Conservation (phyloP, 2,113 vertebrate species). For the Callorhinus ursinus region DNA sequence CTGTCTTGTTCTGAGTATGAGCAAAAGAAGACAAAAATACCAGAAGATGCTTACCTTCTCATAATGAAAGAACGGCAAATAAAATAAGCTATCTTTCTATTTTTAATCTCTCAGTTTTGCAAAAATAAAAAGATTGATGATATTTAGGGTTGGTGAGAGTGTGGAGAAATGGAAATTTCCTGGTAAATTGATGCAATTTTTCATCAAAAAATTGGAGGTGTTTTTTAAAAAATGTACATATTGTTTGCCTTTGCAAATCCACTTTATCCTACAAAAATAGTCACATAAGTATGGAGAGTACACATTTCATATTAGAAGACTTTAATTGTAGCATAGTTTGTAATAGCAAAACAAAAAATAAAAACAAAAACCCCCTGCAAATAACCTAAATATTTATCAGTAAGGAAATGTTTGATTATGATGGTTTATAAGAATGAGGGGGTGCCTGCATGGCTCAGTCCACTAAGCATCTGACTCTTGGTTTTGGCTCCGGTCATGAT, state of each 20-base stretch:
- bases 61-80: background rate
- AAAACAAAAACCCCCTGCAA: background rate
- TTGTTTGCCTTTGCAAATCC: background rate
- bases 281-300: background rate
- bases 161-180: conserved; percentile 15
- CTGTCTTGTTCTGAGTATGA: background rate
- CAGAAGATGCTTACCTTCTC: background rate
- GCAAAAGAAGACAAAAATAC: background rate
- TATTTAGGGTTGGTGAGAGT: background rate
- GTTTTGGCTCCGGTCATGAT: background rate
- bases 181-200: background rate
- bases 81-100: background rate
- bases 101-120: background rate
- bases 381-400: background rate
- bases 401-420: background rate
- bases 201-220: background rate
- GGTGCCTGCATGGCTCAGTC: background rate
- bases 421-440: background rate
- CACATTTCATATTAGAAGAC: background rate
- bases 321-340: background rate
- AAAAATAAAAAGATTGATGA: background rate
- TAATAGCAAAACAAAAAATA: background rate
- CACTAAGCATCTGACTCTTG: background rate
- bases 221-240: background rate
- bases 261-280: background rate